A percentile compares a stretch with the other conserved stretches of the same genome.
Conservation (phyloP, 2,888 invertebrate species). For the Cecidostiba fungosa region DNA sequence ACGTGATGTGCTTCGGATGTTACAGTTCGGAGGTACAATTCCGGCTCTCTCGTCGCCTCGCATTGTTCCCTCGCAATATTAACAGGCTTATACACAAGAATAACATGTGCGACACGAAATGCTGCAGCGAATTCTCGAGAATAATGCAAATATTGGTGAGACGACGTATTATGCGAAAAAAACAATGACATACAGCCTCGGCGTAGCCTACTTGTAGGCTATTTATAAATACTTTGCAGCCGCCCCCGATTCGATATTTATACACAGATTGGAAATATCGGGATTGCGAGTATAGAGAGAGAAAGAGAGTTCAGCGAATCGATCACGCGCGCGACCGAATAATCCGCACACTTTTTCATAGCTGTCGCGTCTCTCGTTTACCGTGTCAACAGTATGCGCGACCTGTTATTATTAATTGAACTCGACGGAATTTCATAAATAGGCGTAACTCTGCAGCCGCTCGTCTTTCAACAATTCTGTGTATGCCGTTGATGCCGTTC, state of each 20-base stretch:
- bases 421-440: conserved; percentile 35
- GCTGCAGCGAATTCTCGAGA: neutral
- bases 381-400: conserved; percentile 24
- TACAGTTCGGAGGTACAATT: neutral
- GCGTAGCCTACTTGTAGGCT: conserved; percentile 52
- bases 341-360: conserved; percentile 29
- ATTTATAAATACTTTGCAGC: conserved; percentile 53
- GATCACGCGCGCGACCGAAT: conserved; percentile 44
- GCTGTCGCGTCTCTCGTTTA: conserved; percentile 9
- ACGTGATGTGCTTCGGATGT: neutral
- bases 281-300: neutral
- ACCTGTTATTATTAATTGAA: conserved; percentile 39
- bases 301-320: conserved; percentile 36
- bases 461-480: neutral
- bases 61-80: neutral
- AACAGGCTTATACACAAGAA: neutral
- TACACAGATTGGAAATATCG: conserved; percentile 55
- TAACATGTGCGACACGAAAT: neutral
- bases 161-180: neutral
- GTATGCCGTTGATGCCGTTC: neutral
- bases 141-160: neutral
- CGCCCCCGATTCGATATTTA: conserved; percentile 51
- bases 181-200: conserved; percentile 29
- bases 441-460: neutral
- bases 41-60: neutral